Percentiles rank a stretch among this genome's conserved stretches.
Conservation (phyloP, 2,888 invertebrate genomes). For the Acronicta aceris region DNA sequence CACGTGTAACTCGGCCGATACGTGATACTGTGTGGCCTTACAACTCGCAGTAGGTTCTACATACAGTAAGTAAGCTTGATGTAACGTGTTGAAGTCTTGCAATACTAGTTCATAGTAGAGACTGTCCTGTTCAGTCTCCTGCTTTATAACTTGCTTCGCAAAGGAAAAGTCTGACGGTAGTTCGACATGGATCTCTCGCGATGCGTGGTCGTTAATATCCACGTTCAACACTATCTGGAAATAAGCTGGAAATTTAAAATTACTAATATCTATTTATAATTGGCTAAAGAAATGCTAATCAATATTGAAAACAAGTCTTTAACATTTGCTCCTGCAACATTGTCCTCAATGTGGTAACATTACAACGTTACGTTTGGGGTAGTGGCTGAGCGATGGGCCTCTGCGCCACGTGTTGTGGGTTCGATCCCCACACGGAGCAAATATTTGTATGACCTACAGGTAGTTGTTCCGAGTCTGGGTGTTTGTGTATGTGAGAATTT, state of each 20-base stretch:
- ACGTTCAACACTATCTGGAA: slow-evolving; percentile 90
- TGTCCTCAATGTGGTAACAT: no score
- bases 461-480: no score
- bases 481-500: no score
- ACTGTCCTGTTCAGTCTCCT: slow-evolving; percentile 88
- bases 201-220: slow-evolving; percentile 89
- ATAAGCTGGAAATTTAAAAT: slow-evolving; percentile 30
- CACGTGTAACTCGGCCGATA: slow-evolving; percentile 89
- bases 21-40: slow-evolving; percentile 83
- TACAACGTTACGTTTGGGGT: no score
- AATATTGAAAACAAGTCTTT: no score
- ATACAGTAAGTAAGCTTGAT: slow-evolving; percentile 90
- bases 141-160: slow-evolving; percentile 75
- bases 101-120: slow-evolving; percentile 90
- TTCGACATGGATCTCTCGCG: slow-evolving; percentile 73
- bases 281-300: no score
- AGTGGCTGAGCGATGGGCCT: no score
- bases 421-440: no score
- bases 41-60: slow-evolving; percentile 88
- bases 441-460: no score
- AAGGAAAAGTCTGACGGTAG: slow-evolving; percentile 76
- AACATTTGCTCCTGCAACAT: no score
- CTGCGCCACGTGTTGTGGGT: no score
- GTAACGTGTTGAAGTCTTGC: slow-evolving; percentile 87
- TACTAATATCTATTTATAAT: neutral